Base-by-base conservation (phyloP, 1,140 invertebrate species). In the Heterodera schachtii region DNA sequence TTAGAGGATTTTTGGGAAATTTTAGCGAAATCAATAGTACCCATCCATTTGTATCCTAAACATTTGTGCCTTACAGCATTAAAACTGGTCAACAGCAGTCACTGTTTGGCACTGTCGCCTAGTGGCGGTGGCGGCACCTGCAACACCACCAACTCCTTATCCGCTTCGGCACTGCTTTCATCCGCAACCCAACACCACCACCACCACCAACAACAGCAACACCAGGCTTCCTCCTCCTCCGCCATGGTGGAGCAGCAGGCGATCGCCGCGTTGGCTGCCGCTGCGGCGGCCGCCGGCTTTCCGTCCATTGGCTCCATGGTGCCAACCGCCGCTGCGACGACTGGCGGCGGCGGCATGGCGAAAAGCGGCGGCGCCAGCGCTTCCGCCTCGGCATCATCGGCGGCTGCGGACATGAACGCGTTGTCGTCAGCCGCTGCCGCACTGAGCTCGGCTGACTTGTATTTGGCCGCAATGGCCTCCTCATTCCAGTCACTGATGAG, bases 381-480 rank as follows among this genome's bases (percentile, higher is more conserved):
- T 31, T 31, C 31, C 31, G 31, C n/a, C n/a, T n/a, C n/a, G n/a
- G n/a, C n/a, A 64, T 41, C 31, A 47, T 1, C 46, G 7, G 31
- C 77, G 19, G 41, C n/a, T 41, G 16, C 21, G 19, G 69, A 71
- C 69, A 71, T 71, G 31, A 71, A 71, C 69, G 69, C 69, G 9
- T 19, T 71, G 21, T 80, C 77, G 6, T 21, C 46, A 0, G 77
- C 60, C 75, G 43, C 43, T 44, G 57, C 43, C 19, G 57, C 77
- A 66, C 66, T 79, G 4, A 64, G 3, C 75, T 44, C 60, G n/a
- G 47, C 77, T 0, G 77, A 47, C 21, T n/a, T 79, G 8, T 57
- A 75, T 64, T 44, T 66, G 43, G 41, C 74, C n/a, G 74, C 74
- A 57, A 60, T 75, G 74, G 74, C 74, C 3, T 57, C 49, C 19